Evolutionary conservation across 2,113 vertebrate genomes (phyloP), one percentile per base, ranked within the genome.

Genomic region (Pseudorasbora parva): DNA sequence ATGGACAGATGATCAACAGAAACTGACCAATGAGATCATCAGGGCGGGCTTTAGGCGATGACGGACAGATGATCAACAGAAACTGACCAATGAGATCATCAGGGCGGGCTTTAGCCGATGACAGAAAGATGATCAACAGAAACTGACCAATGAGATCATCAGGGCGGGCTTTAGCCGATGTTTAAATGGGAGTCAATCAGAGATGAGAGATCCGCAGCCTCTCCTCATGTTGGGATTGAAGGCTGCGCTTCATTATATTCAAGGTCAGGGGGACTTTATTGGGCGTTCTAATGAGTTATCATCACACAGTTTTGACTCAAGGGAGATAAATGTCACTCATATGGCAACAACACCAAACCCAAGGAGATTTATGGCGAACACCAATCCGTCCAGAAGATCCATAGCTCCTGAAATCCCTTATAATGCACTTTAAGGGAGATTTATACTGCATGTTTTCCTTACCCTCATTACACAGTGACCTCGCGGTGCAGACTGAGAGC

Each of bases 241-340:
- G 49, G 68, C 76, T 47, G 49, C 1, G 41, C 74, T 78, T 75
- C 59, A 74, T 45, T 37, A 59, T 47, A 11, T 66, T 79, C 37
- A 80, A 57, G 25, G 59, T 23, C 51, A 8, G 15, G 59, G 74
- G 1, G 49, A 21, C 17, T 43, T 80, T 66, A 33, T 57, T 12
- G 41, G 64, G 45, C 11, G 23, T 27, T 78, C 76, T 27, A 57
- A 12, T 62, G 76, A 78, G 57, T 62, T 78, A 78, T 62, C n/a
- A 78, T 62, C 37, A 2, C 19, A 57, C 11, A 15, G 56, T 45
- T 78, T 60, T 78, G 57, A 78, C 37, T 60, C 62, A 45, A 78
- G 76, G 76, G 76, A 62, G 37, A 62, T 62, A 78, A 78, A 78
- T 78, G 76, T 78, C 33, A 47, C 37, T 62, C 76, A 62, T 78